Conservation (phyloP, 92 coral and sea anemone genomes). For the Micromussa lordhowensis region DNA sequence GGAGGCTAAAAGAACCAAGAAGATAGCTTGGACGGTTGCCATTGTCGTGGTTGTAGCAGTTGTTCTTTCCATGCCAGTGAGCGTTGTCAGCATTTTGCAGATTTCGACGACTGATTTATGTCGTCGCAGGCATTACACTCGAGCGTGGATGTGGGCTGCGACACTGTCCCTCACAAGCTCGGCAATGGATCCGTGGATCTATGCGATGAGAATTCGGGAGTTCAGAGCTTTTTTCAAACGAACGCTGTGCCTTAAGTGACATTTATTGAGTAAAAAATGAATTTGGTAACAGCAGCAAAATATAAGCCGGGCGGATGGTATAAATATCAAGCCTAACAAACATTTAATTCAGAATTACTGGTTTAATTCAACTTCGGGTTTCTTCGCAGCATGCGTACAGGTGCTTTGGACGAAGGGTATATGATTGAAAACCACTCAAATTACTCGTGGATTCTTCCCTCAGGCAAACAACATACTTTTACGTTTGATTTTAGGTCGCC, state of each 20-base stretch:
- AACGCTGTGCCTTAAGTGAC: constrained; percentile 21
- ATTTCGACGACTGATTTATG: constrained; percentile 48
- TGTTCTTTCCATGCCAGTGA: constrained; percentile 57
- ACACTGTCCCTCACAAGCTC: constrained; percentile 64
- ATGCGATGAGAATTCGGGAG: constrained; percentile 67
- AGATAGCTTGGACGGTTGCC: constrained; percentile 75
- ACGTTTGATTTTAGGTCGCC: too few relatives aligned
- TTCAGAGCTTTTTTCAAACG: constrained; percentile 61
- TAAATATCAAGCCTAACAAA: not conserved
- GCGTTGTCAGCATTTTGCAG: constrained; percentile 62
- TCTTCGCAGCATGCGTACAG: too few relatives aligned
- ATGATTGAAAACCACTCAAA: too few relatives aligned
- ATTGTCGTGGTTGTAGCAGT: constrained; percentile 68
- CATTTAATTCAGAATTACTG: not conserved
- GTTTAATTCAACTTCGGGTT: too few relatives aligned
- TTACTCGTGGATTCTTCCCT: too few relatives aligned
- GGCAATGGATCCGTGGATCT: constrained; percentile 82
- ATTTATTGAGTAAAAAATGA: not conserved
- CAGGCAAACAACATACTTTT: too few relatives aligned
- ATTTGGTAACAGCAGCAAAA: not conserved
- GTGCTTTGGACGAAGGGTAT: too few relatives aligned
- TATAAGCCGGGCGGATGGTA: too few relatives aligned
- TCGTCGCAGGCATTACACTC: constrained; percentile 29
- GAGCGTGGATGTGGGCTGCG: constrained; percentile 76
- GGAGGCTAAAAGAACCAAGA: constrained; percentile 67